Base-by-base conservation (phyloP, 2,888 invertebrate genomes). In the Brachynemurus nebulosus region DNA sequence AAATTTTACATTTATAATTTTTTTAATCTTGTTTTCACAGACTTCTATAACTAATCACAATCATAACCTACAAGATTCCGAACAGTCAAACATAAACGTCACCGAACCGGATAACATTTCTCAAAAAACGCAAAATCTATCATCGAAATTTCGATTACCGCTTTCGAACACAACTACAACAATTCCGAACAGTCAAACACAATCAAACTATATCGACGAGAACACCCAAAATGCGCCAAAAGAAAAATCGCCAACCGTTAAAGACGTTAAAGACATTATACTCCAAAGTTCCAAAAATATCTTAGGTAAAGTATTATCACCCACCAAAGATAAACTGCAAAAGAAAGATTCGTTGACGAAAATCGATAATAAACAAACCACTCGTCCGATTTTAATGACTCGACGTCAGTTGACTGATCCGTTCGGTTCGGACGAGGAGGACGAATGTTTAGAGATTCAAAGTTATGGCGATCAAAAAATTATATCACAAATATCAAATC, bases 401-500 rank as follows among this genome's bases (percentile, higher is more conserved):
- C 74, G 86, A 51, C 77, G 86, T 44, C 86, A 90, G 62, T 68
- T 86, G 50, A 80, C 80, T 5, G 90, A 92, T 67, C 91, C 91
- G 0, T 89, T 91, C 64, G 90, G 88, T 40, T 90, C 90, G 20
- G 89, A 90, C 56, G 89, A 89, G 16, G 86, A 85, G 46, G 86
- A 86, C 41, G 83, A 85, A 20, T 67, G 66, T 21, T 51, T 59
- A 48, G 62, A 61, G 47, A 57, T 61, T 51, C 37, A 44, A 20
- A 38, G 21, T 40, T 11, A 19, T 36, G 16, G 42, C 25, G 25
- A 47, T 40, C 37, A 45, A 44, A 25, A 47, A 42, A 42, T 25
- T 42, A 46, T 44, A 18, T 23, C 44, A 14, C 45, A 42, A 33
- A 42, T 42, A 47, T 54, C 20, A 25, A 18, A 20, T 45, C 54